Evolutionary conservation across 2,888 invertebrate genomes (phyloP), one percentile per base, ranked within the genome.

Genomic region (Amphimallon solstitiale): DNA sequence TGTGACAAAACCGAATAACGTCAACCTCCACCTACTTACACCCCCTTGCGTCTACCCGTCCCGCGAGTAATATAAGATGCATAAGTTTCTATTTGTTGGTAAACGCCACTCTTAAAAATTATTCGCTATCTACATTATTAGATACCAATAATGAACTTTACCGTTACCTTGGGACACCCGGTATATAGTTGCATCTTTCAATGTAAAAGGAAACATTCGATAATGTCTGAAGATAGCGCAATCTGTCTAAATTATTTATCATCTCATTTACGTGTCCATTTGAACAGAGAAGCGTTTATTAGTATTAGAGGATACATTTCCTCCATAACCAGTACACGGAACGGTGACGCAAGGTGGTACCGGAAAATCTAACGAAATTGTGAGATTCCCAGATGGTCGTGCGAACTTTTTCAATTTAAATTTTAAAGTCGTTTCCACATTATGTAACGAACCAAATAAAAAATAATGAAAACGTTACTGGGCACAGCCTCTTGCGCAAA

Each of bases 371-470:
- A 59, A 59, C 19, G 34, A 43, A 59, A 29, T 34, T 59, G 56
- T 29, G 56, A n/a, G n/a, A 56, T 43, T 59, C 56, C 56, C 56
- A 14, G 15, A 59, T 34, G 56, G 43, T 29, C 29, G 15, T n/a
- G 6, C 56, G 15, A 59, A 59, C 56, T 59, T 59, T 59, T 59
- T 59, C 43, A 59, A 59, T 59, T 59, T 59, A 59, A 59, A 59
- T 59, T 59, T 59, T 59, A 59, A 59, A 59, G 34, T 17, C 29
- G 29, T 34, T 59, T 19, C 23, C 43, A 59, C 43, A 29, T 59
- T 43, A 43, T 34, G 23, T 35, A 10, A 9, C 35, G 51, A 17
- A 15, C 9, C 12, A 17, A 51, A 35, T 51, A 51, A 21, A 48
- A 48, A 48, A 48, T 10, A 23, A n/a, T 10, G 40, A 40, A 40